Base-by-base conservation (phyloP, 2,888 invertebrate genomes). In the Polietes domitor region DNA sequence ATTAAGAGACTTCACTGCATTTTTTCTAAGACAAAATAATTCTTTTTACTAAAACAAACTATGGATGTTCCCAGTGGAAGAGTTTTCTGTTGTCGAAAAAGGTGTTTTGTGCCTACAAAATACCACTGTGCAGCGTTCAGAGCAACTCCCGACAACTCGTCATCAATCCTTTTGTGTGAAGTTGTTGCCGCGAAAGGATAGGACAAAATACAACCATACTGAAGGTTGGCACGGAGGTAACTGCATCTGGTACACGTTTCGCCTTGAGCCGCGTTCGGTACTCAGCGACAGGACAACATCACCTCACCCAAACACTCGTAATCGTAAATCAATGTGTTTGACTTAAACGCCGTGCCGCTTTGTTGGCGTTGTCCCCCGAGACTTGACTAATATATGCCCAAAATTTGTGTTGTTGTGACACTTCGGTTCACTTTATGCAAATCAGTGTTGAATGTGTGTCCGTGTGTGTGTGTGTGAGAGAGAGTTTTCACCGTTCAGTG, bases 401-500 rank as follows among this genome's bases (percentile, higher is more conserved):
- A 15, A 53, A 24, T 28, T 61, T 43, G 50, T 26, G 43, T 74
- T 63, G 73, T 70, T 81, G 78, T 79, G 84, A 84, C 84, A 84
- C 76, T 81, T 83, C 77, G 58, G 74, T 72, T 80, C 83, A 72
- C 75, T 81, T 81, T 84, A 84, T 81, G 84, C 84, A 84, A 84
- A 84, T 81, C 76, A 79, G 77, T 58, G 77, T 77, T 80, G 43
- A 37, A 15, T 68, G 41, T 43, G 43, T 75, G 75, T 15, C 2
- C 17, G 19, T 24, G 15, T 43, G 21, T 79, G 68, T 58, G 58
- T 58, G 26, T 24, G 37, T 77, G 73, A n/a, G 47, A 15, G 26
- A 7, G 19, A 73, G 61, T 81, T 81, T 72, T 81, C 81, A 76
- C 76, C 77, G 78, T 81, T 81, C 81, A 73, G 78, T 79, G 84